Percentiles rank a stretch among this genome's conserved stretches.
Conservation (phyloP, 2,888 invertebrate genomes). For the Zaprionus bogoriensis region DNA sequence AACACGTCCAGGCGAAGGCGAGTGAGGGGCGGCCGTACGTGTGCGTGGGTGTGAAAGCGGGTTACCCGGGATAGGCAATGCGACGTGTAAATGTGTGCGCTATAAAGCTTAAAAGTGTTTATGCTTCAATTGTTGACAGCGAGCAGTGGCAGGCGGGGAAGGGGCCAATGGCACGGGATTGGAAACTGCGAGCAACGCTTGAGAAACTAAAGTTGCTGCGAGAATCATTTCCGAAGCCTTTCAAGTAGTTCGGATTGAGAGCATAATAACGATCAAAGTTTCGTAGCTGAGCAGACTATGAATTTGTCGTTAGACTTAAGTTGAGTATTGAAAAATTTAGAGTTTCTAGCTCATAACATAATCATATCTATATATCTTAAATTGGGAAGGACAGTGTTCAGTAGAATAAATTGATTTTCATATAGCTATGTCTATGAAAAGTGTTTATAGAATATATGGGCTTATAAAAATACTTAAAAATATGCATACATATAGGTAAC, state of each 20-base stretch:
- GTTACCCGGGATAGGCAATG: conserved; percentile 52
- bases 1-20: conserved; percentile 48
- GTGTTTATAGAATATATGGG: too few species aligned
- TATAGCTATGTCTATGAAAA: too few species aligned
- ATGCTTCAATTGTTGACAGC: conserved; percentile 49
- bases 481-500: too few species aligned
- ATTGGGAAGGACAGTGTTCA: too few species aligned
- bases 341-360: too few species aligned
- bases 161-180: neutral
- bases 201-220: conserved; percentile 19
- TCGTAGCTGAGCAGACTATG: neutral
- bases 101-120: conserved; percentile 72
- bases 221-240: neutral
- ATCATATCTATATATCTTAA: too few species aligned
- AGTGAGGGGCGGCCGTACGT: neutral
- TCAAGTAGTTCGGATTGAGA: neutral
- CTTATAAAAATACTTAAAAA: too few species aligned
- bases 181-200: conserved; percentile 17
- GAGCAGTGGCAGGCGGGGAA: neutral
- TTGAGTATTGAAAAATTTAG: too few species aligned
- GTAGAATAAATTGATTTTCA: too few species aligned
- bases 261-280: neutral
- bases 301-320: too few species aligned
- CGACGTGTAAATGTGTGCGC: conserved; percentile 68
- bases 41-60: conserved; percentile 12